Conservation (phyloP, 2,113 vertebrate species). For the Macaca mulatta region DNA sequence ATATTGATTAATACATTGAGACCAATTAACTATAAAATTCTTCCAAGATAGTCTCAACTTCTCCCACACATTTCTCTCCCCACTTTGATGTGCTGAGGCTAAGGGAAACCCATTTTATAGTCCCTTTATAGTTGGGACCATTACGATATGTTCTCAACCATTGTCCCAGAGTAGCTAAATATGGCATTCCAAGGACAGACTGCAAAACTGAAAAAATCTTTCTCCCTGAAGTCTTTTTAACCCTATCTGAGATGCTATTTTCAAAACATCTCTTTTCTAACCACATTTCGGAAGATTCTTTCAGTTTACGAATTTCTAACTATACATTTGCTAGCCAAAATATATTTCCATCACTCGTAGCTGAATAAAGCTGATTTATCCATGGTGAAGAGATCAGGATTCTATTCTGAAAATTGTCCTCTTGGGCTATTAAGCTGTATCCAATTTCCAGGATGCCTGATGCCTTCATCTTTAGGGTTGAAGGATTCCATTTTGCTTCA, state of each 20-base stretch:
- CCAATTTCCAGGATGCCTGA: conserved; percentile 67
- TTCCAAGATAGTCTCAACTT: neutral
- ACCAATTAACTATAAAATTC: neutral
- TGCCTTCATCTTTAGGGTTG: conserved; percentile 69
- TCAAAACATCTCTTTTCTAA: conserved; percentile 46
- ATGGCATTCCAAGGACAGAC: neutral
- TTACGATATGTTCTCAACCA: neutral
- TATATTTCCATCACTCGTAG: conserved; percentile 15
- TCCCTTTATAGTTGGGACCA: neutral
- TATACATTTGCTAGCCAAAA: conserved; percentile 58
- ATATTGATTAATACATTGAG: conserved; percentile 15
- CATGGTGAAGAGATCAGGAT: conserved; percentile 62
- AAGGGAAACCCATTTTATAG: neutral
- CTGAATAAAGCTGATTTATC: conserved; percentile 67
- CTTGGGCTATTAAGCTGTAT: conserved; percentile 72
- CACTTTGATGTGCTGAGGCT: neutral
- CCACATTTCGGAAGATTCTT: neutral
- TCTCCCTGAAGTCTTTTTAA: conserved; percentile 4
- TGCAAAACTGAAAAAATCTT: neutral
- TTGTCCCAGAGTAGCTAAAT: neutral
- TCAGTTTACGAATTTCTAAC: conserved; percentile 39
- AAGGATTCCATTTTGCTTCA: conserved; percentile 69
- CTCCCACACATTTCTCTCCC: neutral
- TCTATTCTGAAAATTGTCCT: conserved; percentile 73
- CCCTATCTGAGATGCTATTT: conserved; percentile 33